Percentiles rank a stretch among this genome's conserved stretches.
These are phyloP conservation scores for Papilio demoleus DNA, from an alignment of 2,888 invertebrate species.

Conservation along the genomic window DNA sequence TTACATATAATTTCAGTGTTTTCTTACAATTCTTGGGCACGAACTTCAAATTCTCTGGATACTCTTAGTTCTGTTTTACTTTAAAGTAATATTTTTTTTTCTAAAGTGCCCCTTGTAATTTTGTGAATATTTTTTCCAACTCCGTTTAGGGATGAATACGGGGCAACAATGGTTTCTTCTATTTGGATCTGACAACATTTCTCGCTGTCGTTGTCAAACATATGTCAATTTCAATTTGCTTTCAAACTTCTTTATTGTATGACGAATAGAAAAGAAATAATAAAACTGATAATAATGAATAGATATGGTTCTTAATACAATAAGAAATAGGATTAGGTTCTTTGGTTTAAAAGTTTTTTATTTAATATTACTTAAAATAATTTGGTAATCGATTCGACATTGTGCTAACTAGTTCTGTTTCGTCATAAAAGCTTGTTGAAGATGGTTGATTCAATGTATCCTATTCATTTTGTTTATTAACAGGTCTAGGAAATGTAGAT, in stretches of 20 bases:
- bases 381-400: background rate
- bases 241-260: slow-evolving; percentile 2
- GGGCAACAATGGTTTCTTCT: background rate
- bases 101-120: background rate
- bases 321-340: background rate
- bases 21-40: too few species aligned
- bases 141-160: background rate
- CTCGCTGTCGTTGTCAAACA: background rate
- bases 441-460: slow-evolving; percentile 16
- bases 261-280: slow-evolving; percentile 18
- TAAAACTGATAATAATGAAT: slow-evolving; percentile 7
- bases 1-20: too few species aligned
- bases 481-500: slow-evolving; percentile 30
- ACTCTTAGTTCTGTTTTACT: background rate
- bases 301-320: slow-evolving; percentile 13
- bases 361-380: background rate
- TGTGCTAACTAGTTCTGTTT: slow-evolving; percentile 22
- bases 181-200: slow-evolving; percentile 1
- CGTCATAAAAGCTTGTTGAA: slow-evolving; percentile 18
- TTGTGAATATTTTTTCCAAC: too few species aligned
- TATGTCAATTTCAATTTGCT: background rate
- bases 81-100: background rate
- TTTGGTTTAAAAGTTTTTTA: background rate
- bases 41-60: background rate
- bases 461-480: slow-evolving; percentile 20